Conservation (phyloP, 2,113 vertebrate species). For the Myrmophylax atrothorax region DNA sequence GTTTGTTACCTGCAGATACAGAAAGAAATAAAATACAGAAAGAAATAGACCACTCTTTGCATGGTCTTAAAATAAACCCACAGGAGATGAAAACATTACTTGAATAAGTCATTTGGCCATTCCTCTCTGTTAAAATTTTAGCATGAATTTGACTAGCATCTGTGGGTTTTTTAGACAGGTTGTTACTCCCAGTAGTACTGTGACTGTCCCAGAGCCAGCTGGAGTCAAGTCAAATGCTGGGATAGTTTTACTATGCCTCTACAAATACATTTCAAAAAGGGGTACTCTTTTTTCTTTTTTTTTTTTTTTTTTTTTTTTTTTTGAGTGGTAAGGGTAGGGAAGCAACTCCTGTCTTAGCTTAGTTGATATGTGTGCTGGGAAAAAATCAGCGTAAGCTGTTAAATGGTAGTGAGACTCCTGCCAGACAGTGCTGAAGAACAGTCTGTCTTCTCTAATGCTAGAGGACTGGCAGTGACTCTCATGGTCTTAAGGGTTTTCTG, state of each 20-base stretch:
- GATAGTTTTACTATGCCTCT: not conserved
- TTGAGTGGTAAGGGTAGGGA: rapidly evolving
- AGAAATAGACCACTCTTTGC: not conserved
- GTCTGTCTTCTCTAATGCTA: not conserved
- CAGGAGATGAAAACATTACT: not conserved
- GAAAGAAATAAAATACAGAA: not conserved
- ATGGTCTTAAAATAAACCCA: not conserved
- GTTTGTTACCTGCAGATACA: not conserved
- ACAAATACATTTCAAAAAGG: not conserved
- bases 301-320: not conserved
- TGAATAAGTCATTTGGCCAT: not conserved
- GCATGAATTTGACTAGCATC: not conserved
- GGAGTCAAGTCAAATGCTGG: not conserved
- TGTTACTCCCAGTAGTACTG: not conserved
- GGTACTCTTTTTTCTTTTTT: not conserved
- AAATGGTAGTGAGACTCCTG: not conserved
- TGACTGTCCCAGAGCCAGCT: not conserved
- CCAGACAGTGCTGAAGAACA: not conserved
- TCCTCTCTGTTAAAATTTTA: not conserved
- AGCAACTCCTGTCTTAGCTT: not conserved
- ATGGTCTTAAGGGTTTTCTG: not conserved
- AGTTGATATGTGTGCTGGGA: not conserved
- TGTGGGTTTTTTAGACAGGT: not conserved
- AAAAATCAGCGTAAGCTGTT: not conserved
- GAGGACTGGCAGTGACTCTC: not conserved